Percentiles rank a stretch among this genome's conserved stretches.
Evolutionary conservation across 2,113 vertebrate species (phyloP).

Genomic region (Emydura subglobosa): DNA sequence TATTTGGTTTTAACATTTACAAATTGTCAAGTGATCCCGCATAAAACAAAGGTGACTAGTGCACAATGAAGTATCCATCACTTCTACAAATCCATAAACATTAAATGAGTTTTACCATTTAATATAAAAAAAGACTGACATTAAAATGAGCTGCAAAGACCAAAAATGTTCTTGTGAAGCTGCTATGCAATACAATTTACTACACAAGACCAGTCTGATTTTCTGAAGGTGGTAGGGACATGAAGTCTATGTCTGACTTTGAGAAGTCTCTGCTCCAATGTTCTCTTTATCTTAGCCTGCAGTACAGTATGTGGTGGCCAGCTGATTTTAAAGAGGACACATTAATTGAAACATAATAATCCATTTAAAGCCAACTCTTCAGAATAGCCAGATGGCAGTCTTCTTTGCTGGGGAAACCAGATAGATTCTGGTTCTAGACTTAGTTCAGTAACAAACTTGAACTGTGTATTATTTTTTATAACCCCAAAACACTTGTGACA

Average conservation of each 20-base stretch:
- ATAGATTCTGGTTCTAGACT: neutral
- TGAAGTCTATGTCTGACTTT: neutral
- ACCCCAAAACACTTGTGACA: neutral
- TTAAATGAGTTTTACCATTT: neutral
- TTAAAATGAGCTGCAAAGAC: neutral
- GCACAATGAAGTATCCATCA: neutral
- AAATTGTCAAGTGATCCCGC: neutral
- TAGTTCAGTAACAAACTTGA: neutral
- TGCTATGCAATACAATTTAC: neutral
- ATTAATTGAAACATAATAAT: conserved; percentile 17
- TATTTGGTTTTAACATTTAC: neutral
- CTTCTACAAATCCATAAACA: neutral
- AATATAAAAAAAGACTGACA: neutral
- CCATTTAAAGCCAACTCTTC: conserved; percentile 28
- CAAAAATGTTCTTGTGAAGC: neutral
- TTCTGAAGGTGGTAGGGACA: neutral
- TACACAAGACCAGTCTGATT: neutral
- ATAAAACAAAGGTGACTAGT: neutral
- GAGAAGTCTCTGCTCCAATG: neutral
- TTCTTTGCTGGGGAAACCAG: neutral
- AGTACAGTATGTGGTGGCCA: neutral
- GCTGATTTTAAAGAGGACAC: conserved; percentile 4
- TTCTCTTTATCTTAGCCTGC: neutral
- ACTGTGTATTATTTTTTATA: neutral
- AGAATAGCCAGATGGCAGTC: neutral